Evolutionary conservation across 1,140 invertebrate species (phyloP).

Genomic region (Lasioglossum baleicum): DNA sequence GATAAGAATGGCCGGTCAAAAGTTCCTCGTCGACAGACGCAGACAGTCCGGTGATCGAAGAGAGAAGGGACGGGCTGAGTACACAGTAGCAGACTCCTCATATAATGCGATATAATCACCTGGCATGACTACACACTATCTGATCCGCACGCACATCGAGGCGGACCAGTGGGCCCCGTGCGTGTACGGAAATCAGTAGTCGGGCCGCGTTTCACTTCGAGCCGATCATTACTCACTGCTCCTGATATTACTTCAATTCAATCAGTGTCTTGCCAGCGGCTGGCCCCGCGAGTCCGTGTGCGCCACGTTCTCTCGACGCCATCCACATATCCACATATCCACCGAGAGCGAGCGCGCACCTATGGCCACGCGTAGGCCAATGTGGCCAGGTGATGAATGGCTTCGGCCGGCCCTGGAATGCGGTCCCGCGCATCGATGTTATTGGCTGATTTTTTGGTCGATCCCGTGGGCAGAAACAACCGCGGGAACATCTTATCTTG

Average conservation of each 20-base stretch:
- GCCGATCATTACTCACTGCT: conserved; percentile 79
- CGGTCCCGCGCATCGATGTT: conserved; percentile 70
- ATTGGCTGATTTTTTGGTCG: conserved; percentile 66
- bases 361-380: conserved; percentile 44
- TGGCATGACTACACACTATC: conserved; percentile 80
- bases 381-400: conserved; percentile 71
- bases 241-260: conserved; percentile 81
- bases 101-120: conserved; percentile 81
- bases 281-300: conserved; percentile 17
- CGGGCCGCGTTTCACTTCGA: conserved; percentile 76
- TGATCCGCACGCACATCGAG: conserved; percentile 72
- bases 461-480: conserved; percentile 38
- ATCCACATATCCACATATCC: conserved; percentile 35
- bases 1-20: conserved; percentile 58
- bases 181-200: conserved; percentile 69
- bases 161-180: conserved; percentile 30
- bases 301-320: conserved; percentile 31
- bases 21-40: conserved; percentile 71
- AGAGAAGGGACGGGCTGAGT: conserved; percentile 68
- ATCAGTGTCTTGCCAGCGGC: conserved; percentile 78
- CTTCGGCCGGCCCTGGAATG: conserved; percentile 71
- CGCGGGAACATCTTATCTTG: conserved; percentile 40
- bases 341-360: conserved; percentile 14
- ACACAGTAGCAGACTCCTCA: conserved; percentile 79
- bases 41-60: conserved; percentile 30